Evolutionary conservation across 2,888 invertebrate genomes (phyloP).

Genomic region (Chloromyia formosa): DNA sequence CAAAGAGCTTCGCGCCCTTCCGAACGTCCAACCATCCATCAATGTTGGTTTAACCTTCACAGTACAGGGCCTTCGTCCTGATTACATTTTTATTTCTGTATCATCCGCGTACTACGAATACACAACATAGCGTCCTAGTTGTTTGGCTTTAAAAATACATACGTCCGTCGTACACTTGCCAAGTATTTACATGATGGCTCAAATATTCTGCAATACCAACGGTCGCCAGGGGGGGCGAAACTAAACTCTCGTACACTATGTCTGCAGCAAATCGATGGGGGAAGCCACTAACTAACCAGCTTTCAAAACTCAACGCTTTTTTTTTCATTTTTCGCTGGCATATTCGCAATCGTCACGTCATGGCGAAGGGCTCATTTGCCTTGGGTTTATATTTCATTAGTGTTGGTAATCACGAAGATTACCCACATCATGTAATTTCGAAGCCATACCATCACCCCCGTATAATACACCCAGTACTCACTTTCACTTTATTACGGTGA

Average conservation of each 20-base stretch:
- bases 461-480: background rate
- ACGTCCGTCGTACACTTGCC: no score
- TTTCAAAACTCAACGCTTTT: no score
- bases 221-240: background rate
- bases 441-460: background rate
- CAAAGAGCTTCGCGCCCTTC: no score
- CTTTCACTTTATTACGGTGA: conserved; percentile 5
- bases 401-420: conserved; percentile 10
- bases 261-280: background rate
- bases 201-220: background rate
- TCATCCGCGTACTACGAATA: background rate
- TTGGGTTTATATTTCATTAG: background rate
- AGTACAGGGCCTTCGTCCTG: background rate
- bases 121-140: background rate
- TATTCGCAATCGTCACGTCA: conserved; percentile 7
- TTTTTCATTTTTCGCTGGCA: background rate
- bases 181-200: background rate
- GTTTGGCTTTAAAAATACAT: background rate
- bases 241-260: no score
- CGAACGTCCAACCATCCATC: background rate
- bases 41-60: conserved; percentile 10
- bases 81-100: background rate
- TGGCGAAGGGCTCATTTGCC: background rate
- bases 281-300: background rate
- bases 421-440: background rate